phyloP scores from a whole-genome alignment of 2,888 invertebrate species.

The Tolmerus cingulatus region DNA sequence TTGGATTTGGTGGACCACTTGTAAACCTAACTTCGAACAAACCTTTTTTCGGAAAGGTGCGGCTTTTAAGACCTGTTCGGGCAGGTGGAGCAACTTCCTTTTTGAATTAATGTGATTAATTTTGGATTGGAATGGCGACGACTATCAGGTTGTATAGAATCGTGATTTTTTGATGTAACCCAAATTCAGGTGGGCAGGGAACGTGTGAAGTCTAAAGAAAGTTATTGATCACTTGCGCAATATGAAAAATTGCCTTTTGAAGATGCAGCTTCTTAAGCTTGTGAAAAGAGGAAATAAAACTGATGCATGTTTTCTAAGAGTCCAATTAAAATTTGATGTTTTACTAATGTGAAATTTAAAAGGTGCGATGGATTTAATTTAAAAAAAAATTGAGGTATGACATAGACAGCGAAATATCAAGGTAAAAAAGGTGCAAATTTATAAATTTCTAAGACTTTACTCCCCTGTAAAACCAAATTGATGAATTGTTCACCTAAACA shows the following conservation, averaged over 20 bases:
- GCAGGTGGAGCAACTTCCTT: conserved; percentile 5
- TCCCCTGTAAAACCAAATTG: background rate
- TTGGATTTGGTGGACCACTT: background rate
- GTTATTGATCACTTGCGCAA: background rate
- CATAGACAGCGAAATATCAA: background rate
- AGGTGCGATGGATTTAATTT: background rate
- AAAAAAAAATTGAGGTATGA: background rate
- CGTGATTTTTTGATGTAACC: background rate
- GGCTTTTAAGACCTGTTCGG: background rate
- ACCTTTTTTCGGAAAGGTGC: background rate
- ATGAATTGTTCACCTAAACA: background rate
- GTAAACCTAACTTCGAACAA: background rate
- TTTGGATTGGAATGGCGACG: background rate
- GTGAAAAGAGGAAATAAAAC: background rate
- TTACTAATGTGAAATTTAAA: background rate
- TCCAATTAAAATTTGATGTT: background rate
- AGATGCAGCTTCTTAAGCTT: background rate
- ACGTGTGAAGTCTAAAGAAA: background rate
- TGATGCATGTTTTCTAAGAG: background rate
- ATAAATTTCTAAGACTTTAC: background rate
- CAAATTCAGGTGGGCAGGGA: background rate
- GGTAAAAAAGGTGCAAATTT: background rate
- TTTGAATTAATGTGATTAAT: conserved; percentile 4
- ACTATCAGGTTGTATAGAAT: background rate
- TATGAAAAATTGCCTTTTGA: background rate